Base-by-base conservation (phyloP, 2,888 invertebrate genomes). In the Zygothrica quintamaculata region DNA sequence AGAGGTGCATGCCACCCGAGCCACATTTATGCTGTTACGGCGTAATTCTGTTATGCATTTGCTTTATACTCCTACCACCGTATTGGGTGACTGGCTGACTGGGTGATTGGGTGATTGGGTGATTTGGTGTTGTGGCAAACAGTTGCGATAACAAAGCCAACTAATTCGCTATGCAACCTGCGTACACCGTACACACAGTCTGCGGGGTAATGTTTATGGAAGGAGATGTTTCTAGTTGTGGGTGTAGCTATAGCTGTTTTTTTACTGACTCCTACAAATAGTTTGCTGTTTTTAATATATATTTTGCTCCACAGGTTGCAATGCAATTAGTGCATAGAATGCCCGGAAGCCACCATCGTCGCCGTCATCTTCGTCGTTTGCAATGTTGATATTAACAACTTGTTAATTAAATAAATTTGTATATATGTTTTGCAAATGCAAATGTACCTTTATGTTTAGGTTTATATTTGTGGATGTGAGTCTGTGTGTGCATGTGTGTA, bases 381-480 rank as follows among this genome's bases (percentile, higher is more conserved):
- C 29, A 22, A 55, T 53, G 68, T 48, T 47, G 36, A 57, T 74
- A 43, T 69, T 64, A 81, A 77, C 74, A 79, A 70, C 66, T 65
- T 65, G 65, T 73, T 80, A 77, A 79, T 80, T 79, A 80, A 81
- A 81, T 75, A 75, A 74, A 47, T 78, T 60, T 68, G 74, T 67
- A 55, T 37, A 1, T 60, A 12, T 34, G 15, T 44, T 2, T n/a
- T 22, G 18, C 18, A 22, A 22, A 3, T 22, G 18, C 31, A n/a
- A 3, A 22, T 22, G 18, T 22, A 22, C 5, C 3, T 22, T 2
- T 22, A 22, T 22, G 18, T 22, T 22, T 22, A 22, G 18, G 18
- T 22, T 3, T 5, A 22, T 5, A 22, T 22, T n/a, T n/a, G n/a
- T n/a, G n/a, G 18, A 3, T 22, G 18, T 29, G 2, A 29, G 15